Base-by-base conservation (phyloP, 1,140 invertebrate species). In the Ladona fulva region DNA sequence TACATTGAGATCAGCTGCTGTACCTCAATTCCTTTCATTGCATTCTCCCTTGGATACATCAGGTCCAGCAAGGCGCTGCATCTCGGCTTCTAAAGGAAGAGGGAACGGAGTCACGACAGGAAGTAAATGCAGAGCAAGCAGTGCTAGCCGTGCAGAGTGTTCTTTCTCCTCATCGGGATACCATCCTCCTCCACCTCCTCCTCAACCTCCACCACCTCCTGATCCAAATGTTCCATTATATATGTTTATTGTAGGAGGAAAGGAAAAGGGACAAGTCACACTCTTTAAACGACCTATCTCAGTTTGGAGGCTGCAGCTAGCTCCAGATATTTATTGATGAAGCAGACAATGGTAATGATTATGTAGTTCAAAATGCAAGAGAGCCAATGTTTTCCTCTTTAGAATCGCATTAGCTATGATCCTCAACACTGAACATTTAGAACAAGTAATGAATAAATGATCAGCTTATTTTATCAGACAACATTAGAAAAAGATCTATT, bases 241-340 rank as follows among this genome's bases (percentile, higher is more conserved):
- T 79, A 87, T 91, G 16, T 91, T 90, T 81, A 79, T 91, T 7
- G 85, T 91, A 8, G 90, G 90, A 8, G 90, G 90, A 0, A 91
- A 90, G 80, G 90, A 91, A 80, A 89, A 90, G 59, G 89, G 90
- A 11, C 90, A 91, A 80, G 89, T 91, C 0, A 90, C 90, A 1
- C 88, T 91, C 22, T 91, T 91, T 78, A 89, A 89, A 79, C 86
- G 90, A 80, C 90, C 90, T 0, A 86, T 91, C 6, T 90, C 90
- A 0, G 85, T 91, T 19, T 91, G 90, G 90, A 90, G 89, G 80
- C 83, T 91, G 12, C 89, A 90, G 79, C 82, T 91, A n/a, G 85
- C 79, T 24, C 76, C 79, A 24, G 74, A 80, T 24, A 81, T 80
- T 59, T 79, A 66, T 66, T 66, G n/a, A 66, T 66, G 52, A 3